phyloP scores from a whole-genome alignment of 2,888 invertebrate species.

The Anthophora plumipes region DNA sequence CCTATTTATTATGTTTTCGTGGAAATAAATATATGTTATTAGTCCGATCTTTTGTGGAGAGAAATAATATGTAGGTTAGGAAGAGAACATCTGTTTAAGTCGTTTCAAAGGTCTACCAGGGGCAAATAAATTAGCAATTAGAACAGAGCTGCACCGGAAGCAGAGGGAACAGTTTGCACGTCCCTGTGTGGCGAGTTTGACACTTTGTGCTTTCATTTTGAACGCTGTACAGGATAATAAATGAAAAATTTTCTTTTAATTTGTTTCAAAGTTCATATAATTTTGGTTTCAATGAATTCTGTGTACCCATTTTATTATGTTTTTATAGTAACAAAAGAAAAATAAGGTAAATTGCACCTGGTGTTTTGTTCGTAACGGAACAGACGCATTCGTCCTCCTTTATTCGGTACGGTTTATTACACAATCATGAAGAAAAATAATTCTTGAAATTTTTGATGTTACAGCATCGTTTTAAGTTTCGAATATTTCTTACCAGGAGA shows the following conservation, averaged over 20 bases:
- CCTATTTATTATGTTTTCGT: too few species aligned
- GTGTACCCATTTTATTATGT: neutral
- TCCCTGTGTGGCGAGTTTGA: neutral
- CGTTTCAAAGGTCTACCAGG: neutral
- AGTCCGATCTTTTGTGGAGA: neutral
- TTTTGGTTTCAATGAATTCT: neutral
- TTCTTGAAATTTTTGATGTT: too few species aligned
- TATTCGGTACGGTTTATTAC: too few species aligned
- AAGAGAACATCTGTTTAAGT: conserved; percentile 1
- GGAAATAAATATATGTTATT: neutral
- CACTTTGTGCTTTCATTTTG: neutral
- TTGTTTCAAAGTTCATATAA: neutral
- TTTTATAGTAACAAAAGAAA: neutral
- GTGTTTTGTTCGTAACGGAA: too few species aligned
- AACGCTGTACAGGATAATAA: neutral
- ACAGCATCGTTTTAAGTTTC: too few species aligned
- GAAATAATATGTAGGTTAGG: neutral
- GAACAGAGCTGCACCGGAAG: neutral
- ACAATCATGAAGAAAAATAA: too few species aligned
- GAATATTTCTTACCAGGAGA: too few species aligned
- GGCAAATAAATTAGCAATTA: conserved; percentile 4
- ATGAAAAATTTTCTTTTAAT: neutral
- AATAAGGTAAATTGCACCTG: neutral
- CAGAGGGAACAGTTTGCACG: neutral
- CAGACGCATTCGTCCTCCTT: too few species aligned